These are phyloP conservation scores for Bos javanicus DNA, from an alignment of 2,113 vertebrate genomes.

Conservation along the genomic window DNA sequence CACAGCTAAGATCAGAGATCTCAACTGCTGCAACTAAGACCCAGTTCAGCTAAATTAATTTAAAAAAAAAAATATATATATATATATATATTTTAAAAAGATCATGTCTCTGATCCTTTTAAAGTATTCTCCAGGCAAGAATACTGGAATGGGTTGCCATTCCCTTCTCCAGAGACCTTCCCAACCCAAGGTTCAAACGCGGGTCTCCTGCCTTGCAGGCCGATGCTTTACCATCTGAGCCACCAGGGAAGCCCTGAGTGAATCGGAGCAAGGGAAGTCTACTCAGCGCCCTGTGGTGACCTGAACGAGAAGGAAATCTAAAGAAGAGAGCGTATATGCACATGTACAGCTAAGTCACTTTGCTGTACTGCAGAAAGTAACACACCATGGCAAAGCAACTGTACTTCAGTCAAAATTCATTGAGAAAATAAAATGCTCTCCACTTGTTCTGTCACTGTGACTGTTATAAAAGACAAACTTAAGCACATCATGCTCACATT, in stretches of 20 bases:
- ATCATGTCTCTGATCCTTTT: not conserved
- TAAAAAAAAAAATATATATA: not conserved
- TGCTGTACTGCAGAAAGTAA: accelerated
- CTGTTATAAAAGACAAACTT: not conserved
- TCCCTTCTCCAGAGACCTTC: not conserved
- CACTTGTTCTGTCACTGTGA: not conserved
- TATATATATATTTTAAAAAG: not conserved
- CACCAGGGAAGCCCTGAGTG: not conserved
- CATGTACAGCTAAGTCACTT: not conserved
- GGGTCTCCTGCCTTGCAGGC: not conserved
- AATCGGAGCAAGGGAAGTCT: not conserved
- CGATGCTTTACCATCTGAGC: accelerated
- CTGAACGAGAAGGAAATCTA: not conserved
- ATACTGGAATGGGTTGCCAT: not conserved
- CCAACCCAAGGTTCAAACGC: not conserved
- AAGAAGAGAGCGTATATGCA: not conserved
- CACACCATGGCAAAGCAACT: not conserved
- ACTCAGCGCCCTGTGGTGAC: not conserved
- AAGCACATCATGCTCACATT: not conserved
- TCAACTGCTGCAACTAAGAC: not conserved
- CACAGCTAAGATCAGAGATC: not conserved
- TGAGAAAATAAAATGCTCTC: not conserved
- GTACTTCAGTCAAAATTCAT: not conserved
- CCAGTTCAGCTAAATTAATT: not conserved
- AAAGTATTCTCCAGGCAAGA: not conserved